Base-by-base conservation (phyloP, 2,113 vertebrate species). In the Sinocyclocheilus maitianheensis region DNA sequence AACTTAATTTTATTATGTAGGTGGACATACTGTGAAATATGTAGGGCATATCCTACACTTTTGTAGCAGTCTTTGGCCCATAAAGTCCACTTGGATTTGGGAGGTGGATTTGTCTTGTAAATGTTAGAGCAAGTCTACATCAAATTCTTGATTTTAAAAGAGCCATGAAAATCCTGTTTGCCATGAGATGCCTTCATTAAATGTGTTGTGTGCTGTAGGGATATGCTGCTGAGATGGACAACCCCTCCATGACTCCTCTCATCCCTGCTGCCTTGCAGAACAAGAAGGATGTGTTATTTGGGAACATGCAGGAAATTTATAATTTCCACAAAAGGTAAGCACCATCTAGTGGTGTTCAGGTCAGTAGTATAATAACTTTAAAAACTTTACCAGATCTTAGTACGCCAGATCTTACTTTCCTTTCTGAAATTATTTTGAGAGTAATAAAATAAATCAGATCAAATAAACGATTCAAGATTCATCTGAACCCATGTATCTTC, bases 271-370 rank as follows among this genome's bases (percentile, higher is more conserved):
- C 95, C 79, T 92, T 99, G 40, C 97, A 96, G 60, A 97, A 96
- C 93, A 99, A 98, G 92, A 99, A 98, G 93, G 96, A 97, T 46
- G 90, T 99, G 84, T 94, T 99, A 84, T 99, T 99, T 87, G 98
- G 98, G n/a, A 99, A 99, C 92, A 99, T 99, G 97, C 94, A 96
- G 18, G 98, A 99, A 91, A 99, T 99, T 88, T 99, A 98, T 89
- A 95, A 97, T 88, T 99, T 99, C 88, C 98, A 99, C 88, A 97
- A 97, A 93, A 97, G 97, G 98, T 99, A 55, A 91, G 83, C 1
- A 8, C 85, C 81, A 65, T 26, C 85, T 90, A 72, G 51, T 89
- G 77, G 48, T 48, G 11, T 12, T 12, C 3, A 48, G 46, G 12
- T 48, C 46, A 13, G 46, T 48, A 14, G 48, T 51, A 51, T 14